phyloP scores from a whole-genome alignment of 2,888 invertebrate genomes.

The Amphipyra tragopoginis region DNA sequence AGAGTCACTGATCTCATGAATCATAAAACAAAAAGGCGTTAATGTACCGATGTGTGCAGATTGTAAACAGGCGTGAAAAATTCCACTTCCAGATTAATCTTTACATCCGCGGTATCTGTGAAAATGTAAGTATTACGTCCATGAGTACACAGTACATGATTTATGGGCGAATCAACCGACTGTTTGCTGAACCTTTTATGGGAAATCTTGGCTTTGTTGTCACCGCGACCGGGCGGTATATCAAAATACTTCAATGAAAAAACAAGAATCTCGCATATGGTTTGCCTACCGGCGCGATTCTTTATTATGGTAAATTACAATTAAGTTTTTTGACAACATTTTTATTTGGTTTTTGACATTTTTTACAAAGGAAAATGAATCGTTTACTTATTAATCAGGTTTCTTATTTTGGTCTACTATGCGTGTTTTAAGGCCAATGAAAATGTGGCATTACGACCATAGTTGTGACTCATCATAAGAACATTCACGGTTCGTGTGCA shows the following conservation, averaged over 20 bases:
- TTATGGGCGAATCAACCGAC: constrained; percentile 76
- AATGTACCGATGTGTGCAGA: constrained; percentile 38
- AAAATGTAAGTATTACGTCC: constrained; percentile 70
- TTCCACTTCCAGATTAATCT: constrained; percentile 54
- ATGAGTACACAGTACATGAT: constrained; percentile 73
- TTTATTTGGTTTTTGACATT: constrained; percentile 15
- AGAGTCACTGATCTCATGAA: constrained; percentile 46
- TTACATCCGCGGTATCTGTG: constrained; percentile 55
- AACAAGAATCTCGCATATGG: constrained; percentile 45
- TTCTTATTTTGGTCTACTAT: constrained; percentile 9
- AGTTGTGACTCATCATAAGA: constrained; percentile 26
- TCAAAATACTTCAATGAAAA: constrained; percentile 69
- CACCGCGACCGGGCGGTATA: constrained; percentile 53
- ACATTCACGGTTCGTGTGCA: constrained; percentile 23
- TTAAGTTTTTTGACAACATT: constrained; percentile 24
- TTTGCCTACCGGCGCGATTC: constrained; percentile 20
- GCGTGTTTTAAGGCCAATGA: constrained; percentile 7
- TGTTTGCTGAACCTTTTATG: constrained; percentile 79
- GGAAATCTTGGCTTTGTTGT: constrained; percentile 75
- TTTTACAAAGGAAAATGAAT: constrained; percentile 19
- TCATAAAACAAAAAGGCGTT: constrained; percentile 51
- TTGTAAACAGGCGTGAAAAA: constrained; percentile 47
- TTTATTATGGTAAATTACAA: constrained; percentile 39
- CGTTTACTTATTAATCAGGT: constrained; percentile 15
- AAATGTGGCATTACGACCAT: constrained; percentile 5